Conservation (phyloP, 2,797 vertebrate species). For the Sebastiscus tertius region DNA sequence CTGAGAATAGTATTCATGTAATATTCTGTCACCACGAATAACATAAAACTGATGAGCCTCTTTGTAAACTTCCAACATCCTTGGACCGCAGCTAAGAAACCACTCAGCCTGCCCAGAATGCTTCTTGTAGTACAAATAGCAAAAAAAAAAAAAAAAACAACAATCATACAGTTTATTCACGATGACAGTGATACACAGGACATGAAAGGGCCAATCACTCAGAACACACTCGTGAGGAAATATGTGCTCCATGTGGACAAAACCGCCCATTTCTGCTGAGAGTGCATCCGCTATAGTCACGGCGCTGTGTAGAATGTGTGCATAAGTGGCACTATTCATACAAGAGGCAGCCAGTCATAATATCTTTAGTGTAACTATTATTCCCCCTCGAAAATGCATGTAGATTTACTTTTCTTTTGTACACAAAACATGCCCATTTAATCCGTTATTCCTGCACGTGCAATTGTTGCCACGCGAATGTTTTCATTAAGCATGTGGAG, state of each 20-base stretch:
- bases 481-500: not conserved
- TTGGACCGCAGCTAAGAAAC: not conserved
- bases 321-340: not conserved
- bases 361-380: not conserved
- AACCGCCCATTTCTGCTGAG: not conserved
- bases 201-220: conserved; percentile 1
- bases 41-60: not conserved
- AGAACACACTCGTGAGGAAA: not conserved
- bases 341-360: not conserved
- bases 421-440: not conserved
- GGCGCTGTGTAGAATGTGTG: not conserved
- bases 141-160: not conserved
- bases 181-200: not conserved
- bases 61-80: not conserved
- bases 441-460: not conserved
- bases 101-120: not conserved
- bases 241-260: conserved; percentile 1
- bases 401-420: not conserved
- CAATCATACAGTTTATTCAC: not conserved
- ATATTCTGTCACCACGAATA: not conserved
- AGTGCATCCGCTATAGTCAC: not conserved
- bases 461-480: conserved; percentile 3
- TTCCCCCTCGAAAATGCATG: not conserved
- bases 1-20: not conserved
- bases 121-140: conserved; percentile 11